Percentiles rank a stretch among this genome's conserved stretches.
Evolutionary conservation across 2,797 vertebrate genomes (phyloP).

Genomic region (Meda fulgida): DNA sequence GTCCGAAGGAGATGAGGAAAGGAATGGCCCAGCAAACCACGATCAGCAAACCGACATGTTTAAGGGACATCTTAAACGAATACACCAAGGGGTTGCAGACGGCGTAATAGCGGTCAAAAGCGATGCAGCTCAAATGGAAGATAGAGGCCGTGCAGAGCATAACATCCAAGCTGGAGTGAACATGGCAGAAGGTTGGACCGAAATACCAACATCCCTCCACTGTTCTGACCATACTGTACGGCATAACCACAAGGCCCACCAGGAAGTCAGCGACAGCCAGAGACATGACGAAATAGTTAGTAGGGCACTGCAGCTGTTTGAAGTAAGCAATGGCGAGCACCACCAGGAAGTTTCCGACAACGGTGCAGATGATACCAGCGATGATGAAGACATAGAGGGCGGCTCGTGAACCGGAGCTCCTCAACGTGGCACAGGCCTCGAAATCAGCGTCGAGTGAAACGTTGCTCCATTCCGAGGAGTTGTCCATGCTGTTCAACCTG

Average conservation of each 20-base stretch:
- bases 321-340: slow-evolving; percentile 82
- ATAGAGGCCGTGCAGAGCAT: slow-evolving; percentile 87
- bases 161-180: slow-evolving; percentile 85
- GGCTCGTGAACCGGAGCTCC: slow-evolving; percentile 66
- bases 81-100: slow-evolving; percentile 82
- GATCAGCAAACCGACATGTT: slow-evolving; percentile 74
- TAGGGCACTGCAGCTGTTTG: slow-evolving; percentile 81
- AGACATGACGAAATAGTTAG: slow-evolving; percentile 82
- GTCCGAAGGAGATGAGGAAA: slow-evolving; percentile 80
- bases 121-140: slow-evolving; percentile 85
- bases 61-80: slow-evolving; percentile 77
- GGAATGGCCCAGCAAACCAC: slow-evolving; percentile 79
- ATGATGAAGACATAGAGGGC: slow-evolving; percentile 75
- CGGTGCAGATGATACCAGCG: slow-evolving; percentile 74
- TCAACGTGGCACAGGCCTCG: slow-evolving; percentile 64
- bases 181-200: slow-evolving; percentile 77
- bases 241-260: slow-evolving; percentile 84
- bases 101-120: slow-evolving; percentile 83
- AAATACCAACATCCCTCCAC: slow-evolving; percentile 86
- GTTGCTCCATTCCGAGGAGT: slow-evolving; percentile 69
- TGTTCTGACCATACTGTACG: slow-evolving; percentile 83
- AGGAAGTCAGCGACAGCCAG: slow-evolving; percentile 84
- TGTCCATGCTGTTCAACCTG: slow-evolving; percentile 71
- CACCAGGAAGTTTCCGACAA: slow-evolving; percentile 84
- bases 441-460: slow-evolving; percentile 64